Evolutionary conservation across 2,113 vertebrate genomes (phyloP).

Genomic region (Forbesichthys papilliferus): DNA sequence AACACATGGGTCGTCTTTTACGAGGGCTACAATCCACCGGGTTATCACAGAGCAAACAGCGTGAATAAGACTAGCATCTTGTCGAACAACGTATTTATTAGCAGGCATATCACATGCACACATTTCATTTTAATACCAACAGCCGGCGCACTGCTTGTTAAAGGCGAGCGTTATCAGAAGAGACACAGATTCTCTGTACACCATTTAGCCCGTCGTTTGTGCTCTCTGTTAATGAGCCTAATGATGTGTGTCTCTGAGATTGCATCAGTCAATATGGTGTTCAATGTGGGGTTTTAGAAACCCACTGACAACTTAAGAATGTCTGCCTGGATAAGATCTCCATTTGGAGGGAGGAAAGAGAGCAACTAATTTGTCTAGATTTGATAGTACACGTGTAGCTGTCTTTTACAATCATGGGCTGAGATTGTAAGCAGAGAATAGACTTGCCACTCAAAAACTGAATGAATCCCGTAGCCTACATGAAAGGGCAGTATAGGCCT

Average conservation of each 20-base stretch:
- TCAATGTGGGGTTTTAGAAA: slow-evolving; percentile 71
- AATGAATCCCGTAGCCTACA: slow-evolving; percentile 58
- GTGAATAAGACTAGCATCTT: slow-evolving; percentile 59
- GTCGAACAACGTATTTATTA: slow-evolving; percentile 70
- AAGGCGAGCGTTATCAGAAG: slow-evolving; percentile 69
- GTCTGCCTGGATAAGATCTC: slow-evolving; percentile 74
- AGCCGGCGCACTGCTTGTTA: slow-evolving; percentile 61
- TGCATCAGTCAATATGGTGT: slow-evolving; percentile 76
- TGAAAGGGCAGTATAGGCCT: slow-evolving; percentile 14
- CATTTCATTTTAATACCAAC: slow-evolving; percentile 63
- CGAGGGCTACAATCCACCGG: slow-evolving; percentile 64
- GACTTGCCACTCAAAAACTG: slow-evolving; percentile 59
- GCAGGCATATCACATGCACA: slow-evolving; percentile 41
- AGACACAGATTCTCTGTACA: slow-evolving; percentile 66
- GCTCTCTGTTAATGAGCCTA: slow-evolving; percentile 72
- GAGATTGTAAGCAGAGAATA: slow-evolving; percentile 68
- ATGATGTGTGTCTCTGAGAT: slow-evolving; percentile 75
- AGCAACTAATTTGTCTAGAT: slow-evolving; percentile 71
- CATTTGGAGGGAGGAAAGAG: slow-evolving; percentile 50
- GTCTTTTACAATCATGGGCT: slow-evolving; percentile 66
- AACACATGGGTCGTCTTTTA: slow-evolving; percentile 71
- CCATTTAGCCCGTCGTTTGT: slow-evolving; percentile 62
- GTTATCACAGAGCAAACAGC: slow-evolving; percentile 64
- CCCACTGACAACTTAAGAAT: slow-evolving; percentile 72
- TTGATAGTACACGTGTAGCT: slow-evolving; percentile 70